A percentile compares a stretch with the other conserved stretches of the same genome.
Conservation (phyloP, 2,888 invertebrate species). For the Drosophila longiperda region DNA sequence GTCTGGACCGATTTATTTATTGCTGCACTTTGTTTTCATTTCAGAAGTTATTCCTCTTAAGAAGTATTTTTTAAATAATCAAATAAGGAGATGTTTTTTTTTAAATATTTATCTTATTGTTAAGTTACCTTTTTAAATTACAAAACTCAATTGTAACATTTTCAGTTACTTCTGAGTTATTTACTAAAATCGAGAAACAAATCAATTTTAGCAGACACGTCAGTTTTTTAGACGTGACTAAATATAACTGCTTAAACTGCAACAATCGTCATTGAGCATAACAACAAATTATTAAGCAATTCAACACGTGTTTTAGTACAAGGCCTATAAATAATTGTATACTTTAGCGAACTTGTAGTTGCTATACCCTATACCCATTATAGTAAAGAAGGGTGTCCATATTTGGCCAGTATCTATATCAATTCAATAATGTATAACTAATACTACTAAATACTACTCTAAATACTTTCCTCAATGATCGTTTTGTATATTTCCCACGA, state of each 20-base stretch:
- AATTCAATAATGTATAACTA: not conserved
- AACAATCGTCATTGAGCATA: conserved; percentile 8
- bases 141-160: not conserved
- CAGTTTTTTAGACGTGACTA: conserved; percentile 44
- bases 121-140: not conserved
- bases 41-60: too few relatives aligned
- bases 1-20: not conserved
- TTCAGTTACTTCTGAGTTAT: not conserved
- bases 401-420: not conserved
- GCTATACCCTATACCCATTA: not conserved
- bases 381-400: not conserved
- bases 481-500: not conserved
- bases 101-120: not conserved
- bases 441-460: not conserved
- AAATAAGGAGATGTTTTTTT: not conserved
- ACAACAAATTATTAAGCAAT: conserved; percentile 31
- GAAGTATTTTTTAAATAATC: not conserved
- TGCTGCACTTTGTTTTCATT: not conserved
- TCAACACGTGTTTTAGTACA: conserved; percentile 53
- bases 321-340: conserved; percentile 11
- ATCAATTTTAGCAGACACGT: not conserved
- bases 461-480: not conserved
- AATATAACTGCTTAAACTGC: conserved; percentile 6
- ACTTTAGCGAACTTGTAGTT: conserved; percentile 41
- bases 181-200: not conserved